A percentile compares a stretch with the other conserved stretches of the same genome.
Conservation (phyloP, 2,888 invertebrate genomes). For the Mythimna pallens region DNA sequence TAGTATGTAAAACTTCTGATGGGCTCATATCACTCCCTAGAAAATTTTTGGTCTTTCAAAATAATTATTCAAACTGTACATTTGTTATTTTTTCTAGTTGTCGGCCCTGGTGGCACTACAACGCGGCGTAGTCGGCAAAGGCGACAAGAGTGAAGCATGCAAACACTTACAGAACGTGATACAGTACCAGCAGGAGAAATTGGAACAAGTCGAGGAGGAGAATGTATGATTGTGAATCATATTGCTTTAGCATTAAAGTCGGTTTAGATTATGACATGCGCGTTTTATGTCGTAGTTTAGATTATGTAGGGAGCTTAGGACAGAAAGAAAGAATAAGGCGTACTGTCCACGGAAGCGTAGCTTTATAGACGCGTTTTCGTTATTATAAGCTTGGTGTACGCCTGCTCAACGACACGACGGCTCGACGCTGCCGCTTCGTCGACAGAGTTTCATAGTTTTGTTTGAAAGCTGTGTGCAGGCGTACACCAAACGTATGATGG, state of each 20-base stretch:
- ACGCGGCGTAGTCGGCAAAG: slow-evolving; percentile 79
- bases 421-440: no score
- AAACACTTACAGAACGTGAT: slow-evolving; percentile 84
- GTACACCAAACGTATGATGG: no score
- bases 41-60: background rate
- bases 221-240: slow-evolving; percentile 77
- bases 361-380: no score
- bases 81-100: slow-evolving; percentile 49
- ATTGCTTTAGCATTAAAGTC: slow-evolving; percentile 52
- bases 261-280: slow-evolving; percentile 45
- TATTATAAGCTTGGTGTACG: no score
- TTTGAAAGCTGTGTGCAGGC: no score
- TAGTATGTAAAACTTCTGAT: background rate
- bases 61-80: no score
- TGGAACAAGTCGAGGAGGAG: slow-evolving; percentile 83
- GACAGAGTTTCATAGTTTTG: no score
- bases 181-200: slow-evolving; percentile 81
- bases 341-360: no score
- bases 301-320: slow-evolving; percentile 27
- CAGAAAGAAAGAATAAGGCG: no score
- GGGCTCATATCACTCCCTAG: background rate
- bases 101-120: slow-evolving; percentile 83
- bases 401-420: no score
- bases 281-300: slow-evolving; percentile 68
- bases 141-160: slow-evolving; percentile 82